Evolutionary conservation across 92 coral and sea anemone genomes (phyloP).

Genomic region (Pocillopora grandis): DNA sequence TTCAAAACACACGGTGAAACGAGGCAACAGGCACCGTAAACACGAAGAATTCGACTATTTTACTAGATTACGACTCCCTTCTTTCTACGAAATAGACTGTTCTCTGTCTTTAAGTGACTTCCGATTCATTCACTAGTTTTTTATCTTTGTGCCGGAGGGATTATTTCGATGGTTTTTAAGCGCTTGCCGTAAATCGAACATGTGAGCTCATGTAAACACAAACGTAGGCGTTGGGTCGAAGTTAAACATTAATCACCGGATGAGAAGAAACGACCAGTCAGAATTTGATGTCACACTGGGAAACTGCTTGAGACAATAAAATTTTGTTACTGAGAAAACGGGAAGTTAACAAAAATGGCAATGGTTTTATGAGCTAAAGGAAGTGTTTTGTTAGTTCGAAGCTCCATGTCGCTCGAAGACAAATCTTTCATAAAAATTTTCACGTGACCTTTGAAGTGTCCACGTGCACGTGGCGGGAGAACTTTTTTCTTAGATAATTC

Average conservation of each 20-base stretch:
- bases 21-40: conserved; percentile 24
- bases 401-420: background rate
- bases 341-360: background rate
- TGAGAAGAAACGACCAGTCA: conserved; percentile 1
- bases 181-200: background rate
- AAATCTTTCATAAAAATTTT: background rate
- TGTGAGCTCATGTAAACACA: conserved; percentile 16
- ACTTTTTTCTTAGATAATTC: background rate
- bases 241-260: conserved; percentile 28
- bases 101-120: background rate
- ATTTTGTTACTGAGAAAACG: background rate
- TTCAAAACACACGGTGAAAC: conserved; percentile 12
- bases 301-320: background rate
- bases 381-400: background rate
- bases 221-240: conserved; percentile 4
- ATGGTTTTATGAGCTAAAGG: background rate
- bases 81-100: background rate
- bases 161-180: conserved; percentile 3
- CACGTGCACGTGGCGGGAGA: background rate
- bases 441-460: background rate
- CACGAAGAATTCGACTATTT: background rate
- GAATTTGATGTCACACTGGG: conserved; percentile 16
- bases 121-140: background rate
- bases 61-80: background rate
- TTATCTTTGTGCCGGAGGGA: background rate